phyloP scores from a whole-genome alignment of 2,888 invertebrate genomes.

The Hyppa rectilinea region DNA sequence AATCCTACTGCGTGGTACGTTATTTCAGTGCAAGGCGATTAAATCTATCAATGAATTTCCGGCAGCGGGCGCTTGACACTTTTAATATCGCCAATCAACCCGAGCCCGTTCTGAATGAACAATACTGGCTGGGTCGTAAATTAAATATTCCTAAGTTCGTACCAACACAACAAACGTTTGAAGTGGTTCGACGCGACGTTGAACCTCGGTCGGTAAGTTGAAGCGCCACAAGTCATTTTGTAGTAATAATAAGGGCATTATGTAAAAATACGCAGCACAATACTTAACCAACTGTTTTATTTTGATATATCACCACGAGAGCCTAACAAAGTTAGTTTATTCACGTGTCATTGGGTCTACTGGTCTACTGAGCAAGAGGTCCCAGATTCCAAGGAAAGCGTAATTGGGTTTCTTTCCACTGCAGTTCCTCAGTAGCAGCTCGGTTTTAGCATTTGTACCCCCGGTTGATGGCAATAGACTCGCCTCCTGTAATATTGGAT shows the following conservation, averaged over 20 bases:
- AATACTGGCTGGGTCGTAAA: constrained; percentile 87
- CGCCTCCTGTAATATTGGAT: no score
- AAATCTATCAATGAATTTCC: constrained; percentile 91
- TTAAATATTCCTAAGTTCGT: constrained; percentile 83
- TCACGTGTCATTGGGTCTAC: no score
- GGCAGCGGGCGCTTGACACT: constrained; percentile 88
- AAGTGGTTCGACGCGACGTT: constrained; percentile 60
- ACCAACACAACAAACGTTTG: constrained; percentile 74
- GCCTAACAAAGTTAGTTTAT: not conserved
- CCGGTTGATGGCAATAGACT: no score
- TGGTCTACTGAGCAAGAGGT: no score
- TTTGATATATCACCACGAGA: not conserved
- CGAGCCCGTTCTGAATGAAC: constrained; percentile 87
- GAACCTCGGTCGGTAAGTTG: constrained; percentile 65
- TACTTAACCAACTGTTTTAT: not conserved
- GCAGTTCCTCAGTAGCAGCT: no score
- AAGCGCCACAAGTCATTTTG: constrained; percentile 57
- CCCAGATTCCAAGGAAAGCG: no score
- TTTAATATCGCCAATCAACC: constrained; percentile 89
- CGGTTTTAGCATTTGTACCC: not conserved
- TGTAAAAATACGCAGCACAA: constrained; percentile 50
- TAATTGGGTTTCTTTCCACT: no score
- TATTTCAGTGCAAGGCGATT: constrained; percentile 87
- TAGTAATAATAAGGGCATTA: constrained; percentile 63
- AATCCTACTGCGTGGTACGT: constrained; percentile 81